phyloP scores from a whole-genome alignment of 2,113 vertebrate genomes.

The Syrmaticus mikado region DNA sequence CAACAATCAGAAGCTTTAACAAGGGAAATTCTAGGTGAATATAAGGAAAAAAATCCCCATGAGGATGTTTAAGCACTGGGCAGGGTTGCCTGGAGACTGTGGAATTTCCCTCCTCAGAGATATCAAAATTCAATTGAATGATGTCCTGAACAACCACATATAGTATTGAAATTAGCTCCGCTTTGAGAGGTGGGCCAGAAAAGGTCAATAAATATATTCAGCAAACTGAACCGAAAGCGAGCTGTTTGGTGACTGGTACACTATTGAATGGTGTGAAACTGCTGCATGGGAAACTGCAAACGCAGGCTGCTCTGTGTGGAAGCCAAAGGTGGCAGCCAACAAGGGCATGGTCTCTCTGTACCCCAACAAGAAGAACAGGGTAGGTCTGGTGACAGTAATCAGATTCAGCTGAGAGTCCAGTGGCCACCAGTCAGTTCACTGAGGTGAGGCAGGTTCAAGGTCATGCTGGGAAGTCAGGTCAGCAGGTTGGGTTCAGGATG shows the following conservation, averaged over 20 bases:
- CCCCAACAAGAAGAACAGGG: too few relatives aligned
- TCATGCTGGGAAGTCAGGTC: not conserved
- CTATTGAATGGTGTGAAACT: not conserved
- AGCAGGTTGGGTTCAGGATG: too few relatives aligned
- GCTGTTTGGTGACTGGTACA: not conserved
- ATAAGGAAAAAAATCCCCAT: not conserved
- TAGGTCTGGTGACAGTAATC: not conserved
- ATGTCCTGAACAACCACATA: not conserved
- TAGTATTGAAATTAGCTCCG: not conserved
- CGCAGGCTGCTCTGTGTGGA: not conserved
- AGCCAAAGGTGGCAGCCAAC: not conserved
- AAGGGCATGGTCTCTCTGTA: not conserved
- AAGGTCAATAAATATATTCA: not conserved
- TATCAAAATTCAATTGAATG: not conserved
- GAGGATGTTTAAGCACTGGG: not conserved
- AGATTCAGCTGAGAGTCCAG: not conserved
- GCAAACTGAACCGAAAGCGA: not conserved
- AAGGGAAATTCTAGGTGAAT: not conserved
- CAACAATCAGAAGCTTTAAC: not conserved
- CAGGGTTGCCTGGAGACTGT: not conserved
- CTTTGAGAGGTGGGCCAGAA: not conserved
- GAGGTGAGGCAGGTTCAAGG: not conserved
- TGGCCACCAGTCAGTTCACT: not conserved
- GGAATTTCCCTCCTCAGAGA: not conserved
- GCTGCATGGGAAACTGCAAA: not conserved